phyloP scores from a whole-genome alignment of 2,113 vertebrate species.

The Nothocercus nigrocapillus region DNA sequence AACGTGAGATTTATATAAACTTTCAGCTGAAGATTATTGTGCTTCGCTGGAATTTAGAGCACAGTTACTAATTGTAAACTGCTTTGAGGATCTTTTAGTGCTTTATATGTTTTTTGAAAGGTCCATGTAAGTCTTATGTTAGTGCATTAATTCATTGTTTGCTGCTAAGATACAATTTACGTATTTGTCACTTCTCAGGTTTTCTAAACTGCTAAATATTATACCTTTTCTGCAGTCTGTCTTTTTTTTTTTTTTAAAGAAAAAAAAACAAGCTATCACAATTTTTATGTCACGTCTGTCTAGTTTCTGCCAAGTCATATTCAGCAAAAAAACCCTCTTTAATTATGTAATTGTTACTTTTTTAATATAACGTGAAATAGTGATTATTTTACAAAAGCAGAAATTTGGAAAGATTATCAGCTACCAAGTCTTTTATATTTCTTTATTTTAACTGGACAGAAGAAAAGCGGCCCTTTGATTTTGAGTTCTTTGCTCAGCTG shows the following conservation, averaged over 20 bases:
- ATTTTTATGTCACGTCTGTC: background rate
- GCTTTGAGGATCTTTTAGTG: background rate
- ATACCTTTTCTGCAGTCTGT: background rate
- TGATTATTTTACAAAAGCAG: background rate
- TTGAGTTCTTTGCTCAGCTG: slow-evolving; percentile 90
- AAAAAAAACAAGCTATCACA: background rate
- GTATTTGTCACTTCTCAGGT: background rate
- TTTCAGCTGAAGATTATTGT: background rate
- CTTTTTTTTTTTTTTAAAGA: background rate
- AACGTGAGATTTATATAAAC: background rate
- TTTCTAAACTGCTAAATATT: background rate
- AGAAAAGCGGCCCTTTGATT: slow-evolving; percentile 91
- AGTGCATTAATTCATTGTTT: background rate
- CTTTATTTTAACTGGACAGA: slow-evolving; percentile 74
- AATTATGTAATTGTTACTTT: background rate
- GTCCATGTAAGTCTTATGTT: background rate
- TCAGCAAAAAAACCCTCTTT: background rate
- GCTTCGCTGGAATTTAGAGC: background rate
- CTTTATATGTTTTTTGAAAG: background rate
- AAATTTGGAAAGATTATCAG: background rate
- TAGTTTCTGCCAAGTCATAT: background rate
- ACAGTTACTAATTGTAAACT: background rate
- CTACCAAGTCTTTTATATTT: slow-evolving; percentile 3
- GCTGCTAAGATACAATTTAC: background rate
- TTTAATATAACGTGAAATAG: background rate